These are phyloP conservation scores for Scelioninae gen. 1 DNA, from an alignment of 2,888 invertebrate genomes.

Conservation along the genomic window DNA sequence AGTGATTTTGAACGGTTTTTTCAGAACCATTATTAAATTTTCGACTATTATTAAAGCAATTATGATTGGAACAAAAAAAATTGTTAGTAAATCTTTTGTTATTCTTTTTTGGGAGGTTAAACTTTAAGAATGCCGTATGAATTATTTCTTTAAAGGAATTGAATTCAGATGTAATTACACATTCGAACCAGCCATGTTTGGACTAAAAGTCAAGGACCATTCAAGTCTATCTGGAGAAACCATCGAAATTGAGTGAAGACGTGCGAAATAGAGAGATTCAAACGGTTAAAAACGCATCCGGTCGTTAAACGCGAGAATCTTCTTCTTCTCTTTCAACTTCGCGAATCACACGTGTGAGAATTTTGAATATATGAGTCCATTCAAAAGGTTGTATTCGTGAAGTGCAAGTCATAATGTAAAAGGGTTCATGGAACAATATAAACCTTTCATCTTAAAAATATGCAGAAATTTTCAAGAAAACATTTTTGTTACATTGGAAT, in stretches of 20 bases:
- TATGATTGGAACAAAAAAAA: too few relatives aligned
- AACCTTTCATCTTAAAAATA: too few relatives aligned
- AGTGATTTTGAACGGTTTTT: too few relatives aligned
- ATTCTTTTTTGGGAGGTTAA: not conserved
- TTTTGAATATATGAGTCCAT: slow-evolving; percentile 21
- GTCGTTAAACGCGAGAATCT: slow-evolving; percentile 65
- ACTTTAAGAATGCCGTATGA: not conserved
- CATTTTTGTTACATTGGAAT: too few relatives aligned
- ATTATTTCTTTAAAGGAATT: slow-evolving; percentile 40
- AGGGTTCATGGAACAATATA: too few relatives aligned
- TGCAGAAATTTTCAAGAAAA: too few relatives aligned
- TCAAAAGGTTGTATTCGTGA: slow-evolving; percentile 3
- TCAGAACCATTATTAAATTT: too few relatives aligned
- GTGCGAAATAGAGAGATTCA: slow-evolving; percentile 54
- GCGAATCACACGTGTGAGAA: slow-evolving; percentile 54
- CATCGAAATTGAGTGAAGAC: slow-evolving; percentile 69
- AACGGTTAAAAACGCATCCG: slow-evolving; percentile 66
- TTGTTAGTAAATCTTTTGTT: not conserved
- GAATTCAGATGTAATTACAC: slow-evolving; percentile 41
- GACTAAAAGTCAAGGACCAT: slow-evolving; percentile 60
- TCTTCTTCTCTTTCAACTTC: slow-evolving; percentile 52
- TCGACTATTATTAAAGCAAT: too few relatives aligned
- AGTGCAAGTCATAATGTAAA: not conserved
- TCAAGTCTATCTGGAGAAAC: slow-evolving; percentile 63
- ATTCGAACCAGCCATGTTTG: slow-evolving; percentile 25